Conservation (phyloP, 2,113 vertebrate genomes). For the Pteropus alecto region DNA sequence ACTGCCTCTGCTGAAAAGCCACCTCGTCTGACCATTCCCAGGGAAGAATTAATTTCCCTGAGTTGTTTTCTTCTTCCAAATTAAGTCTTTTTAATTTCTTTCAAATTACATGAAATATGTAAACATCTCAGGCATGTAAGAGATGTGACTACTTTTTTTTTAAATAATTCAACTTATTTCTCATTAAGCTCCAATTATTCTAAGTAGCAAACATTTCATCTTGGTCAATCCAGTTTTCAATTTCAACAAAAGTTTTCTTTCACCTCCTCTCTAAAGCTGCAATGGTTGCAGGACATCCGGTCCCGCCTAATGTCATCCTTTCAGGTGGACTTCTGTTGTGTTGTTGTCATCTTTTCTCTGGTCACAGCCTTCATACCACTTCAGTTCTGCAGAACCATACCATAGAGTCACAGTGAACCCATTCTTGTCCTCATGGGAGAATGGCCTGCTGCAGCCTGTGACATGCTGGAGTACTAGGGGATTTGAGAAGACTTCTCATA, state of each 20-base stretch:
- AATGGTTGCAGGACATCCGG: not conserved
- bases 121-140: not conserved
- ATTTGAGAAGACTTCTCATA: not conserved
- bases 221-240: not conserved
- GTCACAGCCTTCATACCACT: not conserved
- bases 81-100: not conserved
- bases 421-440: not conserved
- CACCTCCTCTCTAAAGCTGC: not conserved
- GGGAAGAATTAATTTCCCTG: no score
- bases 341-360: not conserved
- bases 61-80: not conserved
- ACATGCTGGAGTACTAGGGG: not conserved
- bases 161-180: not conserved
- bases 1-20: no score
- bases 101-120: not conserved
- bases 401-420: not conserved
- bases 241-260: not conserved
- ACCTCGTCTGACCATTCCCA: no score
- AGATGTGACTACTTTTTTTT: not conserved
- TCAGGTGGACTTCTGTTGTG: no score
- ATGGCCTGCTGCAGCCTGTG: not conserved
- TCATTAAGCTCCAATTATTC: not conserved
- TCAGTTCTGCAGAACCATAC: not conserved
- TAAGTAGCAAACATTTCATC: not conserved
- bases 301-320: not conserved